Base-by-base conservation (phyloP, 2,113 vertebrate genomes). In the Cinclus mexicanus region DNA sequence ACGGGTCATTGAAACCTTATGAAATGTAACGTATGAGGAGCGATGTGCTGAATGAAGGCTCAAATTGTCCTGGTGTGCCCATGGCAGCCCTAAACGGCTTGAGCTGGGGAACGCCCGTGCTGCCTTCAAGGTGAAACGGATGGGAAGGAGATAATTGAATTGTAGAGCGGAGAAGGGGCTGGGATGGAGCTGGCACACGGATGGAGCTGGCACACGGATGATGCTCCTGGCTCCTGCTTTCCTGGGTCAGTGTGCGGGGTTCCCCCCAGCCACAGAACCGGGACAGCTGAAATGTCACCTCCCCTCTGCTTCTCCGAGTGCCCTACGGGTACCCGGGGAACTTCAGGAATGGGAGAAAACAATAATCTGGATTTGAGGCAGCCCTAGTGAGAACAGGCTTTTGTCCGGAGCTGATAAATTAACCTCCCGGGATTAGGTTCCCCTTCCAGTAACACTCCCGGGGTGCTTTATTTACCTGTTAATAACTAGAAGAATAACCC, bases 341-440 rank as follows among this genome's bases (percentile, higher is more conserved):
- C 88, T 42, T 67, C 92, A 24, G 25, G 50, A 49, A 6, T 4
- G n/a, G 84, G 57, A 63, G 91, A 91, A 88, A 93, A 87, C 86
- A 88, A 76, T 78, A 59, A 94, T 83, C 33, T 20, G 78, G 37
- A 44, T 44, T 53, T 42, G 90, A 96, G 96, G 63, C 87, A 57
- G 91, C 47, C 50, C 82, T 50, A 79, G 60, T 35, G 71, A 74
- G 84, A 35, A 64, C 78, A 56, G 78, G 46, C 72, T 94, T 95
- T 95, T 93, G 83, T 96, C 87, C 89, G 67, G 85, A 79, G 29
- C 89, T 92, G 91, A 39, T 81, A 78, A 94, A 97, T 97, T 61
- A 94, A 94, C 95, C 97, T 94, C 93, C 92, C 16, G 52, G 97
- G 95, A 96, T 78, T 49, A 55, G 94, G 83, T 65, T 87, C 88